Percentiles rank a stretch among this genome's conserved stretches.
phyloP scores from a whole-genome alignment of 2,797 vertebrate genomes.

The Xyrichtys novacula region DNA sequence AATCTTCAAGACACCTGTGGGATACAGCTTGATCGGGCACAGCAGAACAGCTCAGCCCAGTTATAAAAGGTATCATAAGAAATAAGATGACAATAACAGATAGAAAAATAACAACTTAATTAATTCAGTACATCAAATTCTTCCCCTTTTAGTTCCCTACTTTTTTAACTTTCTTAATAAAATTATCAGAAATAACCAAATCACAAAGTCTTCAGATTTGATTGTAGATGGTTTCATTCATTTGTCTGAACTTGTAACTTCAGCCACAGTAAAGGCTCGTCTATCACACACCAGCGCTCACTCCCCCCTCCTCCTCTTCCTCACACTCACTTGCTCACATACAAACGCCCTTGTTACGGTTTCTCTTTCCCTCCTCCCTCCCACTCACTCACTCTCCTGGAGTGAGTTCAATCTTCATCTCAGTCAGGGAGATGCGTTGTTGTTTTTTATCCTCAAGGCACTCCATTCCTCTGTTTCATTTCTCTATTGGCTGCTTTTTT shows the following conservation, averaged over 20 bases:
- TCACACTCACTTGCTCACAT: background rate
- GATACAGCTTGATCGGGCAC: background rate
- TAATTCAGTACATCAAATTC: background rate
- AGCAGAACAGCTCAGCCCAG: background rate
- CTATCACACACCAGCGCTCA: conserved; percentile 2
- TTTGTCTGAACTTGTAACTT: conserved; percentile 20
- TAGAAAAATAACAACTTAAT: background rate
- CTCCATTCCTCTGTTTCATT: conserved; percentile 62
- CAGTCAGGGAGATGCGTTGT: conserved; percentile 45
- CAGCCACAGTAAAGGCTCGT: conserved; percentile 6
- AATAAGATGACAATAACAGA: background rate
- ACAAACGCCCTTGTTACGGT: conserved; percentile 39
- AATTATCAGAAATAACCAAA: too few species aligned
- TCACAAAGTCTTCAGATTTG: too few species aligned
- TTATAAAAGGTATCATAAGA: background rate
- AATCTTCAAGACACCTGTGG: background rate
- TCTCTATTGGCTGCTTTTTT: conserved; percentile 59
- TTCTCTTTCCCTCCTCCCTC: conserved; percentile 44
- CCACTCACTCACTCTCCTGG: conserved; percentile 54
- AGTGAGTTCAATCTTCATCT: conserved; percentile 67
- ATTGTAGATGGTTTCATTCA: background rate
- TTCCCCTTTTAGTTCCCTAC: too few species aligned
- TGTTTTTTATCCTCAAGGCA: conserved; percentile 60
- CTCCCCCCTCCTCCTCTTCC: background rate
- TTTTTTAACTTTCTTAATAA: too few species aligned